These are phyloP conservation scores for Oostethus manadensis DNA, from an alignment of 2,113 vertebrate species.

Conservation along the genomic window DNA sequence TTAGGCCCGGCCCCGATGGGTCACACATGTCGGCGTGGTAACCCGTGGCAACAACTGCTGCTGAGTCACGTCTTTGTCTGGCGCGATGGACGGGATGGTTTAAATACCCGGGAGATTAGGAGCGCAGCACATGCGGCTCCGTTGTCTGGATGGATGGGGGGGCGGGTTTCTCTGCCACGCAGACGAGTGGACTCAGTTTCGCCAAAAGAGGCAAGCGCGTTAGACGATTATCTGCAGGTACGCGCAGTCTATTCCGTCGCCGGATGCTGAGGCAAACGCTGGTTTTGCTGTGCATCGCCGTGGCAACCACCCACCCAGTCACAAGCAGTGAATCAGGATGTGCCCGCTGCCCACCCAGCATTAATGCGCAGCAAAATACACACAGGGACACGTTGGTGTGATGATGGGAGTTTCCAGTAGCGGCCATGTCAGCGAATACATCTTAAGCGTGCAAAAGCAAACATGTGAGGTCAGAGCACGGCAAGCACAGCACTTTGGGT, in stretches of 20 bases:
- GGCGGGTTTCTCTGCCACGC: background rate
- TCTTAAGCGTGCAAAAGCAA: too few species aligned
- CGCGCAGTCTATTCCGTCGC: conserved; percentile 17
- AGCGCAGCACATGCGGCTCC: conserved; percentile 1
- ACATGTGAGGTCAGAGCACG: too few species aligned
- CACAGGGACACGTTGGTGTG: too few species aligned
- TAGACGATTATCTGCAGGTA: too few species aligned
- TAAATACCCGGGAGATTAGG: conserved; percentile 19
- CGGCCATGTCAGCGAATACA: too few species aligned
- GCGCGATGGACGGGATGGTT: background rate
- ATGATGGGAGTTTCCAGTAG: too few species aligned
- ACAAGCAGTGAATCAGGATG: background rate
- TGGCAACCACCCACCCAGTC: conserved; percentile 45
- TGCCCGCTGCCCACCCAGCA: background rate
- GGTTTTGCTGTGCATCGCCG: conserved; percentile 37
- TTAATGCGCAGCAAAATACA: conserved; percentile 9
- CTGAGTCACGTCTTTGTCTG: conserved; percentile 56
- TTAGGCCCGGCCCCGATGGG: too few species aligned
- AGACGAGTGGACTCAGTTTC: background rate
- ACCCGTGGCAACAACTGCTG: conserved; percentile 63
- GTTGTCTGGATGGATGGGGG: background rate
- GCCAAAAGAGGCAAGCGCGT: too few species aligned
- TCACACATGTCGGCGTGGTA: conserved; percentile 46
- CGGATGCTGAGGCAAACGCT: conserved; percentile 11
- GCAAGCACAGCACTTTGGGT: too few species aligned